These are phyloP conservation scores for Musca domestica DNA, from an alignment of 1,140 invertebrate genomes.

Conservation along the genomic window DNA sequence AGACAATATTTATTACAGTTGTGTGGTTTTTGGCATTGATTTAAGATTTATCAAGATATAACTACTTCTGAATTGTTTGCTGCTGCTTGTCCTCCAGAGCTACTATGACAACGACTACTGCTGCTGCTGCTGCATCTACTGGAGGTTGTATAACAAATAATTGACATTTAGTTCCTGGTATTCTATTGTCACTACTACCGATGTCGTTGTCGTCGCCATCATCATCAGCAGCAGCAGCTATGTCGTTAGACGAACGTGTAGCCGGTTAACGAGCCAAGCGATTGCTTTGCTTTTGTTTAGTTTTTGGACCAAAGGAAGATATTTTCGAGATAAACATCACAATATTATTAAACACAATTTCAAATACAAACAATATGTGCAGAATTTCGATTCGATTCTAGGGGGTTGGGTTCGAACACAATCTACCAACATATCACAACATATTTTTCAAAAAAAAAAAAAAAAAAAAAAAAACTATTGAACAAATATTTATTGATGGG, in stretches of 20 bases:
- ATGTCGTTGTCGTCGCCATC: background rate
- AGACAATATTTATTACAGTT: conserved; percentile 18
- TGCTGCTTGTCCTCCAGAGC: background rate
- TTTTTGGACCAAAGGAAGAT: background rate
- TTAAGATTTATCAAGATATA: conserved; percentile 18
- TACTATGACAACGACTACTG: background rate
- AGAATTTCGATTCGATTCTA: background rate
- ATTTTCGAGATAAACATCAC: conserved; percentile 6
- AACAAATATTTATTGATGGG: conserved; percentile 15
- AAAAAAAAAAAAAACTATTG: background rate
- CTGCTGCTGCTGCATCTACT: background rate
- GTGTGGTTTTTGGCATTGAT: conserved; percentile 20
- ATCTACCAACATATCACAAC: background rate
- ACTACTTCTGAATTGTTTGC: background rate
- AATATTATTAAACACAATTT: no score
- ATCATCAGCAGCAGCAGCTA: no score
- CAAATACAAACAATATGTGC: background rate
- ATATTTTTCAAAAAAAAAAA: background rate
- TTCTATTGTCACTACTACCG: conserved; percentile 9
- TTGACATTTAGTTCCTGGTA: conserved; percentile 22
- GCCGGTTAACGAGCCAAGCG: no score
- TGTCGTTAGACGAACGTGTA: background rate
- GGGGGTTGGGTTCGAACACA: background rate
- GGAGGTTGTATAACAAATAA: conserved; percentile 20
- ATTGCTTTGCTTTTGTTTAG: background rate